Conservation (phyloP, 2,797 vertebrate genomes). For the Coranthus polyacanthus region DNA sequence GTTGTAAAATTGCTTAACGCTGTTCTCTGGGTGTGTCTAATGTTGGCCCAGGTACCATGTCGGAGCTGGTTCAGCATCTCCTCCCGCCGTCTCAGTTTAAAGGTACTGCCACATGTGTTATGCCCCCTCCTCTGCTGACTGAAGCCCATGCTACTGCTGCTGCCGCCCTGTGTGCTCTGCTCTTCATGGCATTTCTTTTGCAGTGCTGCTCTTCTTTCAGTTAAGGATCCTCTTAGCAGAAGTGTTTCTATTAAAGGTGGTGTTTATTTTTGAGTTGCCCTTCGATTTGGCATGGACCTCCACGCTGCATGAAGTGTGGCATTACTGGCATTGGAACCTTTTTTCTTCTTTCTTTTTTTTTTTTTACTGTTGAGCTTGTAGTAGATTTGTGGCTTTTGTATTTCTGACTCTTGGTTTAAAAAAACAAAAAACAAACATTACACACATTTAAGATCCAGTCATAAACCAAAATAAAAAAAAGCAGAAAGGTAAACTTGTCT, state of each 20-base stretch:
- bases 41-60: conserved; percentile 86
- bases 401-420: neutral
- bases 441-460: too few relatives aligned
- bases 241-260: neutral
- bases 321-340: conserved; percentile 7
- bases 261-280: conserved; percentile 21
- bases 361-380: conserved; percentile 2
- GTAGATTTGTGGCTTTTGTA: conserved; percentile 5
- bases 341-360: conserved; percentile 17
- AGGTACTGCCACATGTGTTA: conserved; percentile 78
- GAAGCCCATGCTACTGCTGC: conserved; percentile 32
- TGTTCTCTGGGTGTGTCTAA: conserved; percentile 77
- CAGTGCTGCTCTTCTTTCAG: conserved; percentile 18
- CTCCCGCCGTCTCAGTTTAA: conserved; percentile 89
- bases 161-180: conserved; percentile 35
- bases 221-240: conserved; percentile 15
- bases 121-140: conserved; percentile 33
- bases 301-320: conserved; percentile 29
- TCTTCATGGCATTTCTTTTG: conserved; percentile 25
- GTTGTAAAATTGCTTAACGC: conserved; percentile 24
- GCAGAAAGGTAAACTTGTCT: too few relatives aligned
- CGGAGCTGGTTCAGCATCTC: conserved; percentile 89
- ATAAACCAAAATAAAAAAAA: too few relatives aligned
- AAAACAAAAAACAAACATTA: too few relatives aligned
- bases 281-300: conserved; percentile 38